Percentiles rank a stretch among this genome's conserved stretches.
These are phyloP conservation scores for Fabriciana adippe DNA, from an alignment of 2,888 invertebrate species.

Conservation along the genomic window DNA sequence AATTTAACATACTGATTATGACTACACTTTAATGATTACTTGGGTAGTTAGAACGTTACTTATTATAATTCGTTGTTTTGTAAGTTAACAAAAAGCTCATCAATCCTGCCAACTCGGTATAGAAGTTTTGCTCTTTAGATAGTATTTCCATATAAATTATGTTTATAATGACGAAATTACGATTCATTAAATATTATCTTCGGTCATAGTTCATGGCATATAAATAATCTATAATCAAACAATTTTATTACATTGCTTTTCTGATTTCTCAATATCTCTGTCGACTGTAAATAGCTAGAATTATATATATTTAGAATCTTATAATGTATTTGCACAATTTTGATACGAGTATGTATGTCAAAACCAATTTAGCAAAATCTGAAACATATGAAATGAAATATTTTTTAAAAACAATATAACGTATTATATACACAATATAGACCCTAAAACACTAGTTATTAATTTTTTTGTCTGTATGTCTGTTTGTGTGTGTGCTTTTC, in stretches of 20 bases:
- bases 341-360: too few species aligned
- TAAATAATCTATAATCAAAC: constrained; percentile 5
- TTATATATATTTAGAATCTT: too few species aligned
- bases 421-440: too few species aligned
- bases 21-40: too few species aligned
- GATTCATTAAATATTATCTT: constrained; percentile 3
- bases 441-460: too few species aligned
- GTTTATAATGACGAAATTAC: constrained; percentile 1
- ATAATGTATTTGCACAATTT: too few species aligned
- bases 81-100: constrained; percentile 1
- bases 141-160: constrained; percentile 6
- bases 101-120: neutral
- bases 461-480: too few species aligned
- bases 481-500: too few species aligned
- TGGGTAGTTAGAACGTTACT: neutral
- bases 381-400: too few species aligned
- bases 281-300: neutral
- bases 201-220: constrained; percentile 6
- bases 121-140: constrained; percentile 2
- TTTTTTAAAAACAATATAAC: too few species aligned
- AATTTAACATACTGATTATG: too few species aligned
- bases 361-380: too few species aligned
- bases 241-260: neutral
- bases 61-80: neutral
- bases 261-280: neutral